Evolutionary conservation across 2,113 vertebrate species (phyloP).

Genomic region (Psittacula cyanocephala): DNA sequence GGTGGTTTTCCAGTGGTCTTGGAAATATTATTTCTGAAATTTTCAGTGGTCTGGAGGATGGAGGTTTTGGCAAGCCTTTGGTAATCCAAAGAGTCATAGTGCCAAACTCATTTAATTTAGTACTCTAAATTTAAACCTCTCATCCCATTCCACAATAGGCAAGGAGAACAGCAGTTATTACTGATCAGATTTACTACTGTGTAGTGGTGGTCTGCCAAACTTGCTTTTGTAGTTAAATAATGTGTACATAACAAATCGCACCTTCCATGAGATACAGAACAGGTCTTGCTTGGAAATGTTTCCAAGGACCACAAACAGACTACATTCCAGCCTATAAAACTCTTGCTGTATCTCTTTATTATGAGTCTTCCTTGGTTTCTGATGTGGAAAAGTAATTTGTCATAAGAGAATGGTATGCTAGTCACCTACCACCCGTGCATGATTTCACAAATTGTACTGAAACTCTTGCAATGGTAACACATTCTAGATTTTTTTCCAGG

Average conservation of each 20-base stretch:
- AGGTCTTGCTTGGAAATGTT: neutral
- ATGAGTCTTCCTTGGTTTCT: neutral
- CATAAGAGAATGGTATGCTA: neutral
- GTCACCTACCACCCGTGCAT: rapidly evolving
- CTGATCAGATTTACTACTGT: neutral
- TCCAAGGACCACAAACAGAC: neutral
- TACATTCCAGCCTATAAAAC: neutral
- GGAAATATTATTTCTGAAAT: neutral
- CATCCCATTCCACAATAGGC: rapidly evolving
- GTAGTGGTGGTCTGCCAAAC: neutral
- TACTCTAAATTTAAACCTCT: neutral
- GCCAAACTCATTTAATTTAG: neutral
- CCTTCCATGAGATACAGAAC: neutral
- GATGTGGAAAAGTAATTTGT: neutral
- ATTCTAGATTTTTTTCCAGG: neutral
- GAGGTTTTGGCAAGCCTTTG: neutral
- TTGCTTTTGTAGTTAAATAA: neutral
- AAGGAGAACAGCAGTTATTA: neutral
- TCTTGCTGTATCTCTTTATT: neutral
- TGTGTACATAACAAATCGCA: neutral
- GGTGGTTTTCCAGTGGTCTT: neutral
- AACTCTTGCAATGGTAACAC: neutral
- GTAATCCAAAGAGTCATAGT: neutral
- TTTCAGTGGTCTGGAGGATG: neutral
- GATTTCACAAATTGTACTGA: neutral